phyloP scores from a whole-genome alignment of 53 echinoderm and acorn worm genomes.

The Paracentrotus lividus region DNA sequence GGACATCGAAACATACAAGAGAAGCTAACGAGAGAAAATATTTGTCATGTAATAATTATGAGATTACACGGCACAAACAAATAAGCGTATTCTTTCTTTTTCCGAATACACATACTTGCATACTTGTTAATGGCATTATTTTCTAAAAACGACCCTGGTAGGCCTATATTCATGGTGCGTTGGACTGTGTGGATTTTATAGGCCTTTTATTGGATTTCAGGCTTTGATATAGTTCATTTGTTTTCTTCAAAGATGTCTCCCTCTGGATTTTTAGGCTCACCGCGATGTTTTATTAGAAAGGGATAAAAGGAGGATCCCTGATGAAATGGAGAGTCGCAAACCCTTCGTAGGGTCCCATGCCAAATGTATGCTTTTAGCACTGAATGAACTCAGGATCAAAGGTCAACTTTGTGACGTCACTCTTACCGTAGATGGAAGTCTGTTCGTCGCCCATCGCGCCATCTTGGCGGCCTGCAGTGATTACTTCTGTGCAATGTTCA shows the following conservation, averaged over 20 bases:
- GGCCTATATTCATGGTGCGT: too few relatives aligned
- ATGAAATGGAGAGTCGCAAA: constrained; percentile 31
- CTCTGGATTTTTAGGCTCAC: neutral
- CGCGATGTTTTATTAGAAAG: neutral
- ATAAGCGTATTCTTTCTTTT: too few relatives aligned
- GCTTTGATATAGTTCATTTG: neutral
- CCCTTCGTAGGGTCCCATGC: constrained; percentile 74
- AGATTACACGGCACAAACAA: too few relatives aligned
- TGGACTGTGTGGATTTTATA: too few relatives aligned
- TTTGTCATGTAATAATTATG: too few relatives aligned
- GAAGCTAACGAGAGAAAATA: too few relatives aligned
- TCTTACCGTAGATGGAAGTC: constrained; percentile 76
- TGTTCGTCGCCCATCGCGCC: constrained; percentile 83
- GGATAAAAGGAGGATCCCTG: neutral
- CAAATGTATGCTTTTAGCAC: constrained; percentile 75
- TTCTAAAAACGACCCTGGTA: too few relatives aligned
- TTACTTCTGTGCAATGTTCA: constrained; percentile 95
- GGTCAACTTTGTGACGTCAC: constrained; percentile 84
- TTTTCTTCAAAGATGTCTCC: neutral
- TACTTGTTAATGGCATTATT: too few relatives aligned
- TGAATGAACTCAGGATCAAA: constrained; percentile 78
- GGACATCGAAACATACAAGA: too few relatives aligned
- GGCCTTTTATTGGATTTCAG: neutral
- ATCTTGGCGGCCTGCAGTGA: constrained; percentile 89
- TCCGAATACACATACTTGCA: too few relatives aligned